Percentiles rank a stretch among this genome's conserved stretches.
Evolutionary conservation across 2,113 vertebrate genomes (phyloP).

Genomic region (Oreotragus oreotragus): DNA sequence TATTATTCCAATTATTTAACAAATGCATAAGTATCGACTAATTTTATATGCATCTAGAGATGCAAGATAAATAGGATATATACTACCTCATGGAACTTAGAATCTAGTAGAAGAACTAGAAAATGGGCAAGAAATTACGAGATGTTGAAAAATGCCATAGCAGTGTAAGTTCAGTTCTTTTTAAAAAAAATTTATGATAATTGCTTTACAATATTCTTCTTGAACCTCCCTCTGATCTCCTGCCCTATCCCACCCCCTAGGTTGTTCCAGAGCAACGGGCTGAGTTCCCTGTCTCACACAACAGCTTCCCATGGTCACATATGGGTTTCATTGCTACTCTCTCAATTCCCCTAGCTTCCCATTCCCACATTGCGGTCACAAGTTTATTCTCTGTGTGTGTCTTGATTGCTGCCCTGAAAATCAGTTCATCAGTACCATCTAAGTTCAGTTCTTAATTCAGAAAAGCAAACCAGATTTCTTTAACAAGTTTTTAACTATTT

Average conservation of each 20-base stretch:
- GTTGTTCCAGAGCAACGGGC: background rate
- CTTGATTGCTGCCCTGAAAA: background rate
- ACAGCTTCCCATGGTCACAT: background rate
- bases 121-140: background rate
- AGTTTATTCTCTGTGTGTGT: background rate
- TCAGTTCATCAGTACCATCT: background rate
- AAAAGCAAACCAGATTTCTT: background rate
- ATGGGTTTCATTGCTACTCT: background rate
- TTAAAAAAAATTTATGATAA: background rate
- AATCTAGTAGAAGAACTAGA: background rate
- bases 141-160: accelerated
- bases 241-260: background rate
- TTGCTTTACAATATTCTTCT: background rate
- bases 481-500: background rate
- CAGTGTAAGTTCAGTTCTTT: background rate
- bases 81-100: background rate
- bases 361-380: background rate
- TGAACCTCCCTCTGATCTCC: background rate
- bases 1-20: background rate
- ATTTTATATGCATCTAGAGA: background rate
- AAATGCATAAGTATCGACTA: background rate
- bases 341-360: background rate
- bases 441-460: background rate
- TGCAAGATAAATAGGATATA: background rate
- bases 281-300: background rate